Evolutionary conservation across 35 echinoderm and acorn worm genomes (phyloP).

Genomic region (Nesometra sesokonis): DNA sequence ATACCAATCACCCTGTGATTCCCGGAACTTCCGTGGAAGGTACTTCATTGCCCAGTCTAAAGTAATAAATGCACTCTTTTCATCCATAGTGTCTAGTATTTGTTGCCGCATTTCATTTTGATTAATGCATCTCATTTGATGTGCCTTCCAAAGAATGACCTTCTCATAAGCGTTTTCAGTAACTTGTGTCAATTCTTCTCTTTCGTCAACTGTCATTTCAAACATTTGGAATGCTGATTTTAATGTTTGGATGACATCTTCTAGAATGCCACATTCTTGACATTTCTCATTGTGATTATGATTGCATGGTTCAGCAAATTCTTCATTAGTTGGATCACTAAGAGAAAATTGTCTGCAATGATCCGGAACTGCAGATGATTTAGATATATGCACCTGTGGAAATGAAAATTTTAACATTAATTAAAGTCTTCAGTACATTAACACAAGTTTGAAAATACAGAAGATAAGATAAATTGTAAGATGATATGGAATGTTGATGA

Average conservation of each 20-base stretch:
- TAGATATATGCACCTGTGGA: conserved; percentile 8
- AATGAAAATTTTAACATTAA: no score
- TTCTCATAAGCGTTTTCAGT: background rate
- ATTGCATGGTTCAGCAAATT: background rate
- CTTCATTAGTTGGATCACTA: background rate
- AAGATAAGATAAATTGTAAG: background rate
- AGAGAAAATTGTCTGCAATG: background rate
- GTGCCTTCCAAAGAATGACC: conserved; percentile 7
- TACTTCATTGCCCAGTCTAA: conserved; percentile 21
- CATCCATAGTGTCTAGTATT: background rate
- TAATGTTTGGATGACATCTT: background rate
- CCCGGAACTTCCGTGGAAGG: conserved; percentile 1
- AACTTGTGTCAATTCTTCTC: background rate
- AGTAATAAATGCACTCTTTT: background rate
- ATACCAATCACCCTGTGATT: conserved; percentile 9
- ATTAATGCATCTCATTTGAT: conserved; percentile 18
- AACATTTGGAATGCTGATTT: background rate
- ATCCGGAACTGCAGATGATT: conserved; percentile 9
- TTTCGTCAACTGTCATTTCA: no score
- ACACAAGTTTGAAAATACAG: no score
- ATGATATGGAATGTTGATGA: no score
- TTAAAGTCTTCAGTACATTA: no score
- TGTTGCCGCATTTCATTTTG: background rate
- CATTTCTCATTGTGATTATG: conserved; percentile 5
- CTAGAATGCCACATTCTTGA: background rate